A percentile compares a stretch with the other conserved stretches of the same genome.
These are phyloP conservation scores for Lasiurus cinereus DNA, from an alignment of 2,113 vertebrate genomes.

Conservation along the genomic window DNA sequence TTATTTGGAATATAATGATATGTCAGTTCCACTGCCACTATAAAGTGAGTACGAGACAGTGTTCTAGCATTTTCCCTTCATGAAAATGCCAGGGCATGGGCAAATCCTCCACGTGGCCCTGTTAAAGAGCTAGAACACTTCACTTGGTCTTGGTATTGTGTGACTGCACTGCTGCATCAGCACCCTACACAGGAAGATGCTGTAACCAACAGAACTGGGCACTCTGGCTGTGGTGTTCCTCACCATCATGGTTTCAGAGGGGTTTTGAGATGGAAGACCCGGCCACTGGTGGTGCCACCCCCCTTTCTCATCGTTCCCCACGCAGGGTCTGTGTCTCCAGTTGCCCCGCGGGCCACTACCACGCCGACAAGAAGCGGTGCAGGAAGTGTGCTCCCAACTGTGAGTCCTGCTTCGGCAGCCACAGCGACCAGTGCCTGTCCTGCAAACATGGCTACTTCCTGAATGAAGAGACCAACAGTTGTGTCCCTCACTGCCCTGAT, in stretches of 20 bases:
- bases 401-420: constrained; percentile 95
- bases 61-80: not conserved
- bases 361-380: constrained; percentile 96
- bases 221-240: not conserved
- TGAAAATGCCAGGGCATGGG: not conserved
- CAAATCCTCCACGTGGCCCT: not conserved
- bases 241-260: not conserved
- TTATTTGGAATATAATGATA: not conserved
- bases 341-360: constrained; percentile 96
- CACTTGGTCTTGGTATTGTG: too few species aligned
- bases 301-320: constrained; percentile 73
- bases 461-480: constrained; percentile 93
- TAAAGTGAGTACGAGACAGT: not conserved
- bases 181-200: not conserved
- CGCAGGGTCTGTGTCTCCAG: constrained; percentile 96
- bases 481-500: constrained; percentile 92
- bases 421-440: constrained; percentile 94
- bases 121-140: not conserved
- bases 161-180: not conserved
- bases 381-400: constrained; percentile 96
- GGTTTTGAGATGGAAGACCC: not conserved
- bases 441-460: constrained; percentile 96
- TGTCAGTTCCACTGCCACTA: not conserved
- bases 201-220: not conserved
- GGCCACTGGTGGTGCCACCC: not conserved